Evolutionary conservation across 2,797 vertebrate species (phyloP).

Genomic region (Cheracebus regulus): DNA sequence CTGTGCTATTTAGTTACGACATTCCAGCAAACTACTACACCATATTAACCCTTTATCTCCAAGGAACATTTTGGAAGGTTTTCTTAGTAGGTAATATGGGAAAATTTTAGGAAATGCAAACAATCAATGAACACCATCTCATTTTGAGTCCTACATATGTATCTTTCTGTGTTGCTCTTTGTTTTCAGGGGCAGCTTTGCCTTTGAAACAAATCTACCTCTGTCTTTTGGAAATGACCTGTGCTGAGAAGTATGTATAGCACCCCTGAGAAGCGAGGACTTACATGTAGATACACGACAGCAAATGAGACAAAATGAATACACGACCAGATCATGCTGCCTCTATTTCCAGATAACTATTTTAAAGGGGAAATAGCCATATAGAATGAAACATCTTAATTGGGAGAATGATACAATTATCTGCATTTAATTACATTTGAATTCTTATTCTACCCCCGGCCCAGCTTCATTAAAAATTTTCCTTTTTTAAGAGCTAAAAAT

Average conservation of each 20-base stretch:
- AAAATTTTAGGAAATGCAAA: not conserved
- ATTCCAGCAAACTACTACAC: not conserved
- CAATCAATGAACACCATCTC: not conserved
- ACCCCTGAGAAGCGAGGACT: not conserved
- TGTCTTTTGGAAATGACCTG: not conserved
- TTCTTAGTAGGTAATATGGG: not conserved
- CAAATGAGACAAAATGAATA: conserved; percentile 24
- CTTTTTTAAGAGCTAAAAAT: not conserved
- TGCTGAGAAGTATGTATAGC: not conserved
- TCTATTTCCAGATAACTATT: conserved; percentile 25
- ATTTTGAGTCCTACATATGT: not conserved
- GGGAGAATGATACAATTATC: not conserved
- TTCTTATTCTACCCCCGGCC: not conserved
- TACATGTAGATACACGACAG: not conserved
- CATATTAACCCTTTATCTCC: not conserved
- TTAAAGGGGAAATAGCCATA: conserved; percentile 4
- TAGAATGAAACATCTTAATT: not conserved
- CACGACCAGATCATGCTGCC: not conserved
- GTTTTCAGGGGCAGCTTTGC: not conserved
- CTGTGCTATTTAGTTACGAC: not conserved
- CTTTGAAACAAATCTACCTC: not conserved
- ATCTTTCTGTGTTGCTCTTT: not conserved
- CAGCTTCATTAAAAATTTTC: conserved; percentile 10
- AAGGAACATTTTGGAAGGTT: not conserved
- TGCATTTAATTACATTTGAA: not conserved